Evolutionary conservation across 2,113 vertebrate species (phyloP).

Genomic region (Boleophthalmus pectinirostris): DNA sequence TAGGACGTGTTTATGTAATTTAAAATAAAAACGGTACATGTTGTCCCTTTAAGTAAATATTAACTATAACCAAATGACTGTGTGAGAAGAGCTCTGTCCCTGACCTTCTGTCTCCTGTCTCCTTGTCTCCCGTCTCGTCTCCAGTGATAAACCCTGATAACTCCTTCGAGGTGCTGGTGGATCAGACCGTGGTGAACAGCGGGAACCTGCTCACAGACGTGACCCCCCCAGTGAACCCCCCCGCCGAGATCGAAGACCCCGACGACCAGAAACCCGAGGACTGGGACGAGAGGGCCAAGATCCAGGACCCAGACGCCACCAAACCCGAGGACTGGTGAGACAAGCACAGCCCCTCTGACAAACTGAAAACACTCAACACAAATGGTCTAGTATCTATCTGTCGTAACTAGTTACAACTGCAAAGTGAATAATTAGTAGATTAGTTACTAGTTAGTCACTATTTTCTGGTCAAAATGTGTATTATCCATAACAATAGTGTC

Average conservation of each 20-base stretch:
- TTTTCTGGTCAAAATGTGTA: too few species aligned
- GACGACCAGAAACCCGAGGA: slow-evolving; percentile 96
- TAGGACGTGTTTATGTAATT: too few species aligned
- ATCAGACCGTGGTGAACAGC: slow-evolving; percentile 92
- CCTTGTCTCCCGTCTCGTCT: slow-evolving; percentile 31
- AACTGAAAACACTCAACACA: too few species aligned
- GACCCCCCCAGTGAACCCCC: slow-evolving; percentile 91
- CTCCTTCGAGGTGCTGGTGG: slow-evolving; percentile 92
- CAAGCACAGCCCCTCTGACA: background rate
- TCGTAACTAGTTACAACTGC: too few species aligned
- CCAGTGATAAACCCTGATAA: slow-evolving; percentile 96
- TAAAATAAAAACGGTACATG: too few species aligned
- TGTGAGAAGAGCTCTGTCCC: too few species aligned
- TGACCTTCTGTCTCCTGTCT: background rate
- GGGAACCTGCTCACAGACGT: slow-evolving; percentile 91
- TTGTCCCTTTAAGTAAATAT: too few species aligned
- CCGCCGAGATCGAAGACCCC: slow-evolving; percentile 93
- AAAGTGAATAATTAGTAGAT: too few species aligned
- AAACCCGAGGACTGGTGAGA: slow-evolving; percentile 97
- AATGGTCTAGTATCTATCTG: too few species aligned
- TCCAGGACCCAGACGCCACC: slow-evolving; percentile 90
- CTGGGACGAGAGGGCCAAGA: slow-evolving; percentile 97
- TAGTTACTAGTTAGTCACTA: too few species aligned
- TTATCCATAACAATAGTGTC: too few species aligned
- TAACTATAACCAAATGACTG: too few species aligned